A percentile compares a stretch with the other conserved stretches of the same genome.
Evolutionary conservation across 2,797 vertebrate genomes (phyloP).

Genomic region (Pempheris klunzingeri): DNA sequence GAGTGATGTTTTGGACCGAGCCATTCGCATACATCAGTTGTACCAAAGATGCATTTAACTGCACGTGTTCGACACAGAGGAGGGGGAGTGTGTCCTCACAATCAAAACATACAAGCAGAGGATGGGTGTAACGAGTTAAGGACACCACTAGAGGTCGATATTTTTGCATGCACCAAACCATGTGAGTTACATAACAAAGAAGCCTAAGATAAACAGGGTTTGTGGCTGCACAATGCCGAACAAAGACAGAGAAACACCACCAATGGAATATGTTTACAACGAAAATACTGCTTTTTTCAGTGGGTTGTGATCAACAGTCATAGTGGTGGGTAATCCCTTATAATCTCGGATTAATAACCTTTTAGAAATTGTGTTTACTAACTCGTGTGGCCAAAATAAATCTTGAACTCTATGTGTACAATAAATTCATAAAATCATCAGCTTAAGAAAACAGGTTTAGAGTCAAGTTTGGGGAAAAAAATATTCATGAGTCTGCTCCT

Average conservation of each 20-base stretch:
- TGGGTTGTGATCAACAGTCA: constrained; percentile 7
- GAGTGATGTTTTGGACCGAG: neutral
- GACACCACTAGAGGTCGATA: constrained; percentile 70
- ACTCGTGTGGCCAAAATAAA: neutral
- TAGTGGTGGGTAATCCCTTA: constrained; percentile 27
- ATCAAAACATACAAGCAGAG: constrained; percentile 60
- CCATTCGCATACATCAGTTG: constrained; percentile 28
- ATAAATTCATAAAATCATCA: neutral
- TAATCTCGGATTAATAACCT: constrained; percentile 46
- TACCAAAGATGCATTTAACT: constrained; percentile 20
- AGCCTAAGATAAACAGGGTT: constrained; percentile 51
- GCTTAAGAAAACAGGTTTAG: neutral
- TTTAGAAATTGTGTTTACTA: constrained; percentile 17
- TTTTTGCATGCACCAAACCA: constrained; percentile 28
- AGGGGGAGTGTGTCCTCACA: constrained; percentile 26
- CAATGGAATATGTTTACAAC: constrained; percentile 30
- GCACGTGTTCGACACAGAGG: constrained; percentile 54
- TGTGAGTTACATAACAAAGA: constrained; percentile 75
- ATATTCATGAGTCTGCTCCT: neutral
- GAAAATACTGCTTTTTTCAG: constrained; percentile 8
- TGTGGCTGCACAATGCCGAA: constrained; percentile 42
- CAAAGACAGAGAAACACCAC: constrained; percentile 40
- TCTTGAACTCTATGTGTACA: neutral
- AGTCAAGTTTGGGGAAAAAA: neutral
- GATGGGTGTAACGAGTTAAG: constrained; percentile 16